These are phyloP conservation scores for Zosterops pallidus DNA, from an alignment of 2,113 vertebrate species.

Conservation along the genomic window DNA sequence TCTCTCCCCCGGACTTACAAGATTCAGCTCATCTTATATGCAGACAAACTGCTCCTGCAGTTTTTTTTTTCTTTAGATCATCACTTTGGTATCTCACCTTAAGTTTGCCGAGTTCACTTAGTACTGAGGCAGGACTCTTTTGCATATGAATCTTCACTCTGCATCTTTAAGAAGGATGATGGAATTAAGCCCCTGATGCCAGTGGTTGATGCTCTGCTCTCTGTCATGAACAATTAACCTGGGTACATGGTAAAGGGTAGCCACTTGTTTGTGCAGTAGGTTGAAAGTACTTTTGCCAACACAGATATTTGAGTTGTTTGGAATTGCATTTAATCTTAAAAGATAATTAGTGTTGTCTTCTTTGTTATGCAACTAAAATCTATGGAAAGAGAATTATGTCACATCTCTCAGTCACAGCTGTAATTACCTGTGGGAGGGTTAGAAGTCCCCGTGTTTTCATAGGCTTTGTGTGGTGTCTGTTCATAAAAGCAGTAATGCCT, in stretches of 20 bases:
- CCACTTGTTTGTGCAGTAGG: neutral
- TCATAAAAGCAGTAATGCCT: neutral
- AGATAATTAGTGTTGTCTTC: neutral
- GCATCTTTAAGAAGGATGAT: neutral
- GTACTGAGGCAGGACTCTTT: neutral
- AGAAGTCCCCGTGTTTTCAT: neutral
- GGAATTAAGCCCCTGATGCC: neutral
- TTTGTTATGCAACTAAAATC: neutral
- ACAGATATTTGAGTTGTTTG: neutral
- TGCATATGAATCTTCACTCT: neutral
- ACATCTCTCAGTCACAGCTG: neutral
- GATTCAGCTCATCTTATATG: neutral
- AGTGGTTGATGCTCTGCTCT: neutral
- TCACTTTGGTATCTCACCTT: neutral
- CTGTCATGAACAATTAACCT: neutral
- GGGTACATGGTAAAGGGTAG: neutral
- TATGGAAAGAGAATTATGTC: neutral
- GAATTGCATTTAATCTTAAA: neutral
- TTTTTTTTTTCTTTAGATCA: neutral
- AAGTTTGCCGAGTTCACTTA: neutral
- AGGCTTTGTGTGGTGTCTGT: neutral
- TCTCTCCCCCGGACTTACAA: neutral
- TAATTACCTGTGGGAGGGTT: conserved; percentile 9
- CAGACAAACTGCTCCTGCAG: neutral
- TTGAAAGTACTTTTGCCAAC: neutral